Percentiles rank a stretch among this genome's conserved stretches.
Conservation (phyloP, 2,797 vertebrate species). For the Lateolabrax maculatus region DNA sequence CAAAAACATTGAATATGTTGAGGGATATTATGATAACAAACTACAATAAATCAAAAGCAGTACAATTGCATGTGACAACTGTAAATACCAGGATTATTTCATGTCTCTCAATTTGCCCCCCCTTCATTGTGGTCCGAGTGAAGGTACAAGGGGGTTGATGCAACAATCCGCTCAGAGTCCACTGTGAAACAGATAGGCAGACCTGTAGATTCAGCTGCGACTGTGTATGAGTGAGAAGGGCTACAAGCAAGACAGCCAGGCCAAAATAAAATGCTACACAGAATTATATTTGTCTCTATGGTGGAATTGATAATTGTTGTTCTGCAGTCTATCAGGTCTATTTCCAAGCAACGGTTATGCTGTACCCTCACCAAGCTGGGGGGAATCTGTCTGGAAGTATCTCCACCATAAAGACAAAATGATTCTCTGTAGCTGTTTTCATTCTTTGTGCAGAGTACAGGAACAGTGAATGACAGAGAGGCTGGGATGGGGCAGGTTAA, state of each 20-base stretch:
- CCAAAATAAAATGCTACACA: conserved; percentile 78
- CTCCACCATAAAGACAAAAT: conserved; percentile 80
- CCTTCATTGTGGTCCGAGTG: conserved; percentile 9
- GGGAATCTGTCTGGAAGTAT: conserved; percentile 39
- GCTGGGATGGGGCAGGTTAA: conserved; percentile 80
- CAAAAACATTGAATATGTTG: conserved; percentile 38
- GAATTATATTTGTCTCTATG: conserved; percentile 77
- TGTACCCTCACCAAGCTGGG: conserved; percentile 33
- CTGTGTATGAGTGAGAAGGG: conserved; percentile 76
- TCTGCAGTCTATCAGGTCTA: conserved; percentile 33
- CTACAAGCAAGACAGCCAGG: conserved; percentile 81
- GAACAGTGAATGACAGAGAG: conserved; percentile 80
- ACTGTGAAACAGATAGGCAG: conserved; percentile 65
- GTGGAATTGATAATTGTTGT: conserved; percentile 64
- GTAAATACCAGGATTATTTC: conserved; percentile 46
- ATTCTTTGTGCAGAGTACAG: conserved; percentile 79
- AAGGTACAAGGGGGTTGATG: conserved; percentile 41
- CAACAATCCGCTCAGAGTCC: conserved; percentile 51
- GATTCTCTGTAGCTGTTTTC: conserved; percentile 78
- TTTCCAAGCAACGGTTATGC: conserved; percentile 36
- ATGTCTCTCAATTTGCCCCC: conserved; percentile 42
- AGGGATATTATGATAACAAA: conserved; percentile 50
- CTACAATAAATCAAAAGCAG: conserved; percentile 51
- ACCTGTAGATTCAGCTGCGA: conserved; percentile 77
- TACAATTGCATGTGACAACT: conserved; percentile 34